Evolutionary conservation across 2,113 vertebrate species (phyloP).

Genomic region (Phyllostomus hastatus): DNA sequence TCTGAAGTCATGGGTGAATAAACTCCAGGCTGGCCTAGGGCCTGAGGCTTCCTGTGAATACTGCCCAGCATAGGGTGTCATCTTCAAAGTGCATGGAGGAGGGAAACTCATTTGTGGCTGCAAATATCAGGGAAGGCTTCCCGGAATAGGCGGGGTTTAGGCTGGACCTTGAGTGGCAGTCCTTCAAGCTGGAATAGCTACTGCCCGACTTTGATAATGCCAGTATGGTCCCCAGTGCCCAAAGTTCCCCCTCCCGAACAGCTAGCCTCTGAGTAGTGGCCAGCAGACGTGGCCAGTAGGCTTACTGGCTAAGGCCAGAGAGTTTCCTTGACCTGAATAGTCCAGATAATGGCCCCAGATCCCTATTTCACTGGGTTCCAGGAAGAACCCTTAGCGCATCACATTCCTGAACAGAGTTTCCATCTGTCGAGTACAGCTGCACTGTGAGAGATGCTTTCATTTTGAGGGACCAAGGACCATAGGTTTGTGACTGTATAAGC

Average conservation of each 20-base stretch:
- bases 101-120: constrained; percentile 26
- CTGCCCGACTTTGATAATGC: constrained; percentile 16
- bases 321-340: constrained; percentile 63
- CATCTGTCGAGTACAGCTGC: constrained; percentile 50
- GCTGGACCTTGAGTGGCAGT: constrained; percentile 44
- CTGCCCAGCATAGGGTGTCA: constrained; percentile 7
- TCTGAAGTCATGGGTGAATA: constrained; percentile 5
- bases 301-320: constrained; percentile 53
- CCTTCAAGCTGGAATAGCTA: constrained; percentile 44
- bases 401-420: constrained; percentile 64
- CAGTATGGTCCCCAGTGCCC: constrained; percentile 25
- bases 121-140: constrained; percentile 36
- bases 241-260: background rate
- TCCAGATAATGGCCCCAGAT: constrained; percentile 57
- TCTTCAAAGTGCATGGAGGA: background rate
- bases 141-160: constrained; percentile 8
- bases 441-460: constrained; percentile 56
- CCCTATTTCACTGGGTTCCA: constrained; percentile 55
- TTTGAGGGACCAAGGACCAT: constrained; percentile 37
- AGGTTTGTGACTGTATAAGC: constrained; percentile 33
- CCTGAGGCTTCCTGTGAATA: background rate
- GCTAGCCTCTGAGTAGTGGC: constrained; percentile 46
- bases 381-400: constrained; percentile 61
- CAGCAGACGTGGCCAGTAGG: constrained; percentile 36
- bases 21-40: background rate